Conservation (phyloP, 2,888 invertebrate species). For the Netelia fuscicornis region DNA sequence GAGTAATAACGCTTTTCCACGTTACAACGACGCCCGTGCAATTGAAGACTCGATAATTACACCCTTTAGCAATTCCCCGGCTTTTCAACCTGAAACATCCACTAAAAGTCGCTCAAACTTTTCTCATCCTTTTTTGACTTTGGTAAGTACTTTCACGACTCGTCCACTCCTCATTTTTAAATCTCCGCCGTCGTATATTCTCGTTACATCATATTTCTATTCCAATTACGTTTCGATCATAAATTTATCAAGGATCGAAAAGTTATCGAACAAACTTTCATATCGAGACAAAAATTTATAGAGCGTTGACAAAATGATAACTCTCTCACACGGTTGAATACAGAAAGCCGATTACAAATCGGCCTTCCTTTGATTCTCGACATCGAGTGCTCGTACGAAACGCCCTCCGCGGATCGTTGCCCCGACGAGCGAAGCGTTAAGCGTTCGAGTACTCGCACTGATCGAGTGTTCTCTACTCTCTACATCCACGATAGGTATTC, state of each 20-base stretch:
- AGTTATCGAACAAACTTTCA: no score
- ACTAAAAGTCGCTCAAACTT: neutral
- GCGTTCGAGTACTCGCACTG: constrained; percentile 36
- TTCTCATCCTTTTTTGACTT: no score
- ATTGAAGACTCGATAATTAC: constrained; percentile 11
- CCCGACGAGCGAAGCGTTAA: constrained; percentile 60
- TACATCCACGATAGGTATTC: neutral
- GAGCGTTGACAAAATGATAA: neutral
- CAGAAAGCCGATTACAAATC: neutral
- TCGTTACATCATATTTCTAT: no score
- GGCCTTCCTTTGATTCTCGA: constrained; percentile 19
- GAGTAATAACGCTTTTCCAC: constrained; percentile 44
- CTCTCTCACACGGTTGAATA: neutral
- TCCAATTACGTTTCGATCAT: no score
- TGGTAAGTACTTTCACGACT: no score
- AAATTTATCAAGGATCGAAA: no score
- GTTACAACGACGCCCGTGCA: neutral
- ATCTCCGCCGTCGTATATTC: no score
- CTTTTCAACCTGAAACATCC: neutral
- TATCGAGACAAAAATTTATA: no score
- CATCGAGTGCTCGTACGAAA: constrained; percentile 9
- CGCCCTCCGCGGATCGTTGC: constrained; percentile 46
- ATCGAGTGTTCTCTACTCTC: constrained; percentile 29
- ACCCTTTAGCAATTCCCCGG: neutral
- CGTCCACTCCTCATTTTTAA: no score